These are phyloP conservation scores for Oncorhynchus tshawytscha DNA, from an alignment of 2,113 vertebrate genomes.

Conservation along the genomic window DNA sequence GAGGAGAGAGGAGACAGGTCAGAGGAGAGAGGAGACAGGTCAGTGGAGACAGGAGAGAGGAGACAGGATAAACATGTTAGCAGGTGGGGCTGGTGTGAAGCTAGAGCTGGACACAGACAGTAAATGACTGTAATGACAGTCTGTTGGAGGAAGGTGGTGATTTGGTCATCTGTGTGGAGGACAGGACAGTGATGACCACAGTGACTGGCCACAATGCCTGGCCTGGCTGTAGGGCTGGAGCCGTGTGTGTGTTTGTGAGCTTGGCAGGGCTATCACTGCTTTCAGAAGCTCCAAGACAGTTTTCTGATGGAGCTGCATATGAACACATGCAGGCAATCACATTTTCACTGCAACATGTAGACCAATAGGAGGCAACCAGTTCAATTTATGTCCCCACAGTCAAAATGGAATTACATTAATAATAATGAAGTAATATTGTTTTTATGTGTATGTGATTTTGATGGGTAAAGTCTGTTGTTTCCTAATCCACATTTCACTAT, in stretches of 20 bases:
- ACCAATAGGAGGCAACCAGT: constrained; percentile 1
- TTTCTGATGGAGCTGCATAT: not conserved
- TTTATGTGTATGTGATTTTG: constrained; percentile 73
- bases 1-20: too few species aligned
- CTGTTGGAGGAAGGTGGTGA: constrained; percentile 43
- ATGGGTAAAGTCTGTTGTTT: constrained; percentile 47
- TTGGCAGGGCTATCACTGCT: not conserved
- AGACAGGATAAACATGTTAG: not conserved
- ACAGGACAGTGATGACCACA: constrained; percentile 24
- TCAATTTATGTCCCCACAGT: constrained; percentile 33
- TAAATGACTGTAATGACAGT: constrained; percentile 11
- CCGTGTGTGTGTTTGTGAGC: not conserved
- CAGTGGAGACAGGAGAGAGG: too few species aligned
- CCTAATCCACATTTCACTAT: constrained; percentile 57
- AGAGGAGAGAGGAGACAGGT: too few species aligned
- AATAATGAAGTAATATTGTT: constrained; percentile 63
- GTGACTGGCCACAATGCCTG: not conserved
- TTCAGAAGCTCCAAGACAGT: not conserved
- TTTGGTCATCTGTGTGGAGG: constrained; percentile 47
- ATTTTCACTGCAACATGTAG: not conserved
- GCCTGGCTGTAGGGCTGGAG: too few species aligned
- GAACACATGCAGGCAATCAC: too few species aligned
- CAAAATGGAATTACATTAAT: constrained; percentile 64
- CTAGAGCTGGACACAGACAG: not conserved
- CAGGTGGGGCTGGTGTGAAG: not conserved